These are phyloP conservation scores for Staurois parvus DNA, from an alignment of 2,797 vertebrate genomes.

Conservation along the genomic window DNA sequence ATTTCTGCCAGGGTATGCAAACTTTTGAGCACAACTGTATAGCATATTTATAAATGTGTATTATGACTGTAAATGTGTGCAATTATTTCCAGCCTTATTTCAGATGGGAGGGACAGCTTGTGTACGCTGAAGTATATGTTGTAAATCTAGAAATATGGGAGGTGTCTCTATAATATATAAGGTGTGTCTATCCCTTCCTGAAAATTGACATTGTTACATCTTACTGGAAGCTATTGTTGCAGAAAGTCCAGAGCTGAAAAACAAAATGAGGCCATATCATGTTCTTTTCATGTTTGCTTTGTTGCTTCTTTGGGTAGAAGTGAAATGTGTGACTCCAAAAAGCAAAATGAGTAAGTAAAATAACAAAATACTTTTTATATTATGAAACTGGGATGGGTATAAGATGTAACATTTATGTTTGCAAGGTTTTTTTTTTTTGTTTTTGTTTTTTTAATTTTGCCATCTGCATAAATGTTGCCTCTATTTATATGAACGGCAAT, in stretches of 20 bases:
- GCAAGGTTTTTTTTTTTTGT: too few species aligned
- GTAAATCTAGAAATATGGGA: constrained; percentile 2
- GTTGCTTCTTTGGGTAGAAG: not conserved
- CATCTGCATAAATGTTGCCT: too few species aligned
- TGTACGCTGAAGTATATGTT: not conserved
- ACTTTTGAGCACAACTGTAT: too few species aligned
- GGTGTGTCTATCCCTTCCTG: not conserved
- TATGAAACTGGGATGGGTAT: too few species aligned
- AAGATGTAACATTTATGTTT: too few species aligned
- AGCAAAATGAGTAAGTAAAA: constrained; percentile 26
- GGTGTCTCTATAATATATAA: not conserved
- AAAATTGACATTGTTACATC: not conserved
- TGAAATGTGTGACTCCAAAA: not conserved
- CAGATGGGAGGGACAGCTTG: not conserved
- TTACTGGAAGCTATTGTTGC: not conserved
- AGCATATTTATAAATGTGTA: too few species aligned
- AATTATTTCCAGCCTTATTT: not conserved
- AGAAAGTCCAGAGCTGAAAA: not conserved
- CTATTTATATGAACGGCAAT: too few species aligned
- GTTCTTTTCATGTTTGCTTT: not conserved
- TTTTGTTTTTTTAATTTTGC: too few species aligned
- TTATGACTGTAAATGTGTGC: not conserved
- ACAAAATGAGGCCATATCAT: constrained; percentile 5
- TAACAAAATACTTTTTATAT: not conserved
- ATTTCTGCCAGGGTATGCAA: too few species aligned